Base-by-base conservation (phyloP, 2,888 invertebrate species). In the Melinaea marsaeus region DNA sequence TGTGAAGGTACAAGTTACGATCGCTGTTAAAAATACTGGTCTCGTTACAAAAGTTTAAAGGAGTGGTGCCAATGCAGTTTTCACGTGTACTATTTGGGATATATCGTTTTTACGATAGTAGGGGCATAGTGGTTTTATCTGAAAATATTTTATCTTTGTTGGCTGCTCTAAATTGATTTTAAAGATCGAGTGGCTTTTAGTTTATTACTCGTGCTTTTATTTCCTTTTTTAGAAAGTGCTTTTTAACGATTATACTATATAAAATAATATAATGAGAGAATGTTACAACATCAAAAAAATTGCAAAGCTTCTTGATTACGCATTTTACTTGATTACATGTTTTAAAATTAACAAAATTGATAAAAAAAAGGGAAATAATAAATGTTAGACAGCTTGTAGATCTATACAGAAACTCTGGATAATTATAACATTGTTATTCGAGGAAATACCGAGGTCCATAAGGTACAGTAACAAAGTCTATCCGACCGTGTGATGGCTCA, bases 401-500 rank as follows among this genome's bases (percentile, higher is more conserved):
- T 51, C 5, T 32, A 32, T 6, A 32, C 32, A 5, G 11, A 51
- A 51, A 51, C 32, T 32, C 32, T 51, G 6, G 5, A 11, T 51
- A 51, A 51, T 51, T 51, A 42, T 6, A 57, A 58, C 46, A 55
- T 61, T 66, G 69, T 76, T 73, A 72, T 75, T 74, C 70, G 42
- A 58, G 58, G 60, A 58, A 65, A 74, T 75, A 75, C 66, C 69
- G 69, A 69, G 69, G 67, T 72, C 66, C 61, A 67, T 73, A 75
- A 72, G 74, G 75, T 75, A 75, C 74, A 76, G 73, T 78, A 77
- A 80, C 71, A 67, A 69, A 64, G 71, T 71, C 72, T 61, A 67
- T 61, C 65, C 67, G 68, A 71, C 75, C 80, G 78, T 76, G 79
- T 81, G 84, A 86, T 80, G 79, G 78, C 80, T 67, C 83, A 83